Conservation (phyloP, 2,797 vertebrate genomes). For the Geotrypetes seraphini region DNA sequence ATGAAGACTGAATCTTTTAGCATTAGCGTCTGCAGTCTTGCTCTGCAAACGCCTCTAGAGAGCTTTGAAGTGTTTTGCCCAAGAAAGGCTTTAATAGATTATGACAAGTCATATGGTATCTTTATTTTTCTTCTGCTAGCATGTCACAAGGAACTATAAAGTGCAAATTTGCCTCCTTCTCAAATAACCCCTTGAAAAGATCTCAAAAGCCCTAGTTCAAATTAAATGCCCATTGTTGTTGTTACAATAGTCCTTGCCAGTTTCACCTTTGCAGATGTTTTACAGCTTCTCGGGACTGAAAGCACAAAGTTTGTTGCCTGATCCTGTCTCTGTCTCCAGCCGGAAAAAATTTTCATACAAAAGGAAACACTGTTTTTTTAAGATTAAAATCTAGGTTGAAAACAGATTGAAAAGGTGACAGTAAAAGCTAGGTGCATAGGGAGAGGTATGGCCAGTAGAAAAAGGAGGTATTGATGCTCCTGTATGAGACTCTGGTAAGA, state of each 20-base stretch:
- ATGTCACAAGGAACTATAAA: slow-evolving; percentile 7
- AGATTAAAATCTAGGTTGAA: too few relatives aligned
- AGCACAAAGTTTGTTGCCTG: not conserved
- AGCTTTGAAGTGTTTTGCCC: slow-evolving; percentile 12
- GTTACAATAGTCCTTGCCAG: not conserved
- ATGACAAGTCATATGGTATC: slow-evolving; percentile 12
- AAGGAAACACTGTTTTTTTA: too few relatives aligned
- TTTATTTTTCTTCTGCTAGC: slow-evolving; percentile 13
- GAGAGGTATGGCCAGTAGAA: too few relatives aligned
- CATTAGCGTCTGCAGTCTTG: slow-evolving; percentile 30
- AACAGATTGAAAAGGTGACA: too few relatives aligned
- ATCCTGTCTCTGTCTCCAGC: too few relatives aligned
- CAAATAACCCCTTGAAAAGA: slow-evolving; percentile 18
- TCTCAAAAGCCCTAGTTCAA: not conserved
- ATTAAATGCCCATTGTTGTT: slow-evolving; percentile 7
- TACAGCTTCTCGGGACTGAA: slow-evolving; percentile 8
- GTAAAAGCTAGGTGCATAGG: too few relatives aligned
- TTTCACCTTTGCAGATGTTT: slow-evolving; percentile 10
- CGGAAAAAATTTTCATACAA: too few relatives aligned
- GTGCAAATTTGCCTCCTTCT: slow-evolving; percentile 1
- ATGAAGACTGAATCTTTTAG: slow-evolving; percentile 35
- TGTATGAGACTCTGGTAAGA: too few relatives aligned
- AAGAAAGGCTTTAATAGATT: slow-evolving; percentile 24
- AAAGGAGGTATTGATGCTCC: too few relatives aligned
- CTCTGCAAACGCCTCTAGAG: slow-evolving; percentile 27